phyloP scores from a whole-genome alignment of 2,888 invertebrate genomes.

The Nineta flava region DNA sequence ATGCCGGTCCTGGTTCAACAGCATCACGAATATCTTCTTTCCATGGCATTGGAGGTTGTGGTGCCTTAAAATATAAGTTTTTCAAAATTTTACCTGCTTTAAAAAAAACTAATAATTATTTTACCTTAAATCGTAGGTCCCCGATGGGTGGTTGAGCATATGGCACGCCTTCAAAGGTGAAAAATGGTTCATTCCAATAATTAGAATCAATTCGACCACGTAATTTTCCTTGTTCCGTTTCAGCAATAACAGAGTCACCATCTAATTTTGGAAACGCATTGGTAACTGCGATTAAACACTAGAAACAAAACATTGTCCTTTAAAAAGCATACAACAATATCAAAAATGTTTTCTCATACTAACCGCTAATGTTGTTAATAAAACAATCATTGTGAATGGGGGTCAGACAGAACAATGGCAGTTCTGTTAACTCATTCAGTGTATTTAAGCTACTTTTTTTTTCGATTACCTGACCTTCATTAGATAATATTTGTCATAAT shows the following conservation, averaged over 20 bases:
- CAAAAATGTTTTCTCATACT: no score
- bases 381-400: no score
- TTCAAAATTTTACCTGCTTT: background rate
- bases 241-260: background rate
- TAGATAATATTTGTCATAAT: no score
- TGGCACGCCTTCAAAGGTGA: background rate
- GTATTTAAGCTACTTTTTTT: no score
- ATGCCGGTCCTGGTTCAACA: background rate
- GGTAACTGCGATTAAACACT: no score
- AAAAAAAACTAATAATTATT: background rate
- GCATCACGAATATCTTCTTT: background rate
- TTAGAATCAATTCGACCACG: background rate
- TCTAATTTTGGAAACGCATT: no score
- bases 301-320: no score
- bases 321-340: no score
- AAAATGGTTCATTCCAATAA: background rate
- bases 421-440: no score
- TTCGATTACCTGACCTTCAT: no score
- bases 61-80: background rate
- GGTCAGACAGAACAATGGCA: no score
- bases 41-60: background rate
- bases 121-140: background rate
- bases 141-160: background rate
- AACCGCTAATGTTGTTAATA: no score
- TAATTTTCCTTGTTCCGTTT: background rate